Evolutionary conservation across 1,140 invertebrate genomes (phyloP).

Genomic region (Drosophila seguyi): DNA sequence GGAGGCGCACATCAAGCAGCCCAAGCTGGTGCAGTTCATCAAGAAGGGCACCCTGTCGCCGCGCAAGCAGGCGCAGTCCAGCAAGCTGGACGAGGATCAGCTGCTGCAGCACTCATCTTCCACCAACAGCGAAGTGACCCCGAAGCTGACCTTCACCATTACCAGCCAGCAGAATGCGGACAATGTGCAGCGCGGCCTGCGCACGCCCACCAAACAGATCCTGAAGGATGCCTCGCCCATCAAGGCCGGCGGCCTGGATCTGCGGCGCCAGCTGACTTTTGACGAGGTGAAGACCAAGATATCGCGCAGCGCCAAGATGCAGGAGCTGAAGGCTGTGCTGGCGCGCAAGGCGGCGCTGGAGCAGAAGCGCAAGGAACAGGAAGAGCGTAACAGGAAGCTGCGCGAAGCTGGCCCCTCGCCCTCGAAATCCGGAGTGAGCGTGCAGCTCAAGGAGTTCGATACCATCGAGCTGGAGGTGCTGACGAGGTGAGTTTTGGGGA

Average conservation of each 20-base stretch:
- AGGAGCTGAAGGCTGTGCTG: constrained; percentile 88
- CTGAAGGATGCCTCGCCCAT: constrained; percentile 70
- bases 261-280: constrained; percentile 87
- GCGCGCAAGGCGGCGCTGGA: constrained; percentile 86
- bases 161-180: constrained; percentile 59
- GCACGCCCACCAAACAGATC: constrained; percentile 83
- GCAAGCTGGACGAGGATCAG: constrained; percentile 34
- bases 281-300: constrained; percentile 89
- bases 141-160: constrained; percentile 45
- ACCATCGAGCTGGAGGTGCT: constrained; percentile 91
- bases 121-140: constrained; percentile 60
- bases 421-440: constrained; percentile 74
- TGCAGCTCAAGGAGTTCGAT: constrained; percentile 89
- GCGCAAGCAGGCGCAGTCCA: constrained; percentile 57
- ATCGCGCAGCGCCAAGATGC: constrained; percentile 88
- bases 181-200: constrained; percentile 70
- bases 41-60: constrained; percentile 75
- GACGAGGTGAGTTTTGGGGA: constrained; percentile 86
- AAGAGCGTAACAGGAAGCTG: constrained; percentile 74
- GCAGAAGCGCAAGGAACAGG: constrained; percentile 76
- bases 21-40: constrained; percentile 82
- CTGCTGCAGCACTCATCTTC: constrained; percentile 17
- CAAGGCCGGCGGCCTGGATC: constrained; percentile 78
- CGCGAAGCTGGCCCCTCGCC: constrained; percentile 85
- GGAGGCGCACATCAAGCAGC: constrained; percentile 67